Conservation (phyloP, 2,113 vertebrate genomes). For the Neolamprologus fasciatus region DNA sequence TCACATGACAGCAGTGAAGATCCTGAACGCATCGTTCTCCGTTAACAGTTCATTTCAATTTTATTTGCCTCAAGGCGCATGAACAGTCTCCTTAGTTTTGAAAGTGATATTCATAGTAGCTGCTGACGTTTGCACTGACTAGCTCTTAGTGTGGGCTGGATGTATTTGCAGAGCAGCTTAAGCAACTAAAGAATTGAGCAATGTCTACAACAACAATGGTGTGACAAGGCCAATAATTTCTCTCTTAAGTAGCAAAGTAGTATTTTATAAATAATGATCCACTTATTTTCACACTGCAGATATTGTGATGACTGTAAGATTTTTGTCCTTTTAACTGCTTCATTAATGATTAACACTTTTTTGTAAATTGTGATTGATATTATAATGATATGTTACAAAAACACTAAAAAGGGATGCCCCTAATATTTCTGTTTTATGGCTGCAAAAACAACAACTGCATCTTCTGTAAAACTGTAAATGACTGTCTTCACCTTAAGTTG, state of each 20-base stretch:
- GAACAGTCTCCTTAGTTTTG: not conserved
- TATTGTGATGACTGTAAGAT: not conserved
- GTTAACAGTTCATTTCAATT: not conserved
- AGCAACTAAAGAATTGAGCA: not conserved
- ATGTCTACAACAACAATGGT: not conserved
- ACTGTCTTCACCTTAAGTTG: not conserved
- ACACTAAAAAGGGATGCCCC: not conserved
- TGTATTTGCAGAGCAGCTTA: not conserved
- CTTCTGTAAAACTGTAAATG: not conserved
- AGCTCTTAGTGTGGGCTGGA: not conserved
- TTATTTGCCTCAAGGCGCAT: fast-evolving
- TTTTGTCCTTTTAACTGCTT: not conserved
- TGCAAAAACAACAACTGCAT: not conserved
- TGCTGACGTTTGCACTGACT: not conserved
- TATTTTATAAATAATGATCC: not conserved
- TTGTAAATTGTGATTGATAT: not conserved
- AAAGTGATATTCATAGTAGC: not conserved
- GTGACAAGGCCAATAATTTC: not conserved
- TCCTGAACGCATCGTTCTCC: not conserved
- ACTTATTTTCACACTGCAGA: not conserved
- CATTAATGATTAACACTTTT: not conserved
- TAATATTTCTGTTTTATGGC: not conserved
- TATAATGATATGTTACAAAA: not conserved
- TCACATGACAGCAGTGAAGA: conserved; percentile 64
- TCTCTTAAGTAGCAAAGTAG: not conserved